phyloP scores from a whole-genome alignment of 2,797 vertebrate species.

The Emydoidea blandingii region DNA sequence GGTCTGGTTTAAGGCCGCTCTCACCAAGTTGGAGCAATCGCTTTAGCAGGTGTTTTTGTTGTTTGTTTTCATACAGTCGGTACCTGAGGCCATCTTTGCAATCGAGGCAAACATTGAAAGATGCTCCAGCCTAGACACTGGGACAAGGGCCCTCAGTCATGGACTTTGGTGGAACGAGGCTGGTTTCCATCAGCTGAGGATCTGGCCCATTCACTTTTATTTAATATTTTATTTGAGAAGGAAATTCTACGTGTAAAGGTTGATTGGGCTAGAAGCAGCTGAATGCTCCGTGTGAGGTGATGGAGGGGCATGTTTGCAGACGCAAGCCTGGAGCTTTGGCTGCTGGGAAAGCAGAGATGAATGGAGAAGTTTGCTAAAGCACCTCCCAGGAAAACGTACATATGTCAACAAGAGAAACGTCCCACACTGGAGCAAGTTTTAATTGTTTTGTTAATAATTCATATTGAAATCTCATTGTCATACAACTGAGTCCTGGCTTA shows the following conservation, averaged over 20 bases:
- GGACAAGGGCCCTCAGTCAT: background rate
- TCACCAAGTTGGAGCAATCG: background rate
- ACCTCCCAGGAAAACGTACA: background rate
- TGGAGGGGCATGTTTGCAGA: background rate
- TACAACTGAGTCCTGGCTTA: background rate
- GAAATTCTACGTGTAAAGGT: background rate
- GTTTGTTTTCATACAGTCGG: background rate
- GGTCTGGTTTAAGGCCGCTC: too few relatives aligned
- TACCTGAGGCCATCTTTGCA: background rate
- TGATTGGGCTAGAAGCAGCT: background rate
- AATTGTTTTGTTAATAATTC: too few relatives aligned
- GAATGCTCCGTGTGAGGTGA: background rate
- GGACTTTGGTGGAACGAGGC: background rate
- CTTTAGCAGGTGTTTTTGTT: background rate
- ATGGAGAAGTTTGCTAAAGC: background rate
- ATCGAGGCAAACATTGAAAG: background rate
- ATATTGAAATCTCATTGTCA: background rate
- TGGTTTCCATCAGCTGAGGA: background rate
- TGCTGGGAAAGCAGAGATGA: background rate
- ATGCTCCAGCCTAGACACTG: background rate
- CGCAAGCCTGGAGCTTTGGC: background rate
- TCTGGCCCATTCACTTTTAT: background rate
- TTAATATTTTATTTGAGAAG: background rate
- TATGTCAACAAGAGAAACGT: background rate
- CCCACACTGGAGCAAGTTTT: too few relatives aligned